These are phyloP conservation scores for Galeopsomyia nigrocyanea DNA, from an alignment of 2,888 invertebrate genomes.

Conservation along the genomic window DNA sequence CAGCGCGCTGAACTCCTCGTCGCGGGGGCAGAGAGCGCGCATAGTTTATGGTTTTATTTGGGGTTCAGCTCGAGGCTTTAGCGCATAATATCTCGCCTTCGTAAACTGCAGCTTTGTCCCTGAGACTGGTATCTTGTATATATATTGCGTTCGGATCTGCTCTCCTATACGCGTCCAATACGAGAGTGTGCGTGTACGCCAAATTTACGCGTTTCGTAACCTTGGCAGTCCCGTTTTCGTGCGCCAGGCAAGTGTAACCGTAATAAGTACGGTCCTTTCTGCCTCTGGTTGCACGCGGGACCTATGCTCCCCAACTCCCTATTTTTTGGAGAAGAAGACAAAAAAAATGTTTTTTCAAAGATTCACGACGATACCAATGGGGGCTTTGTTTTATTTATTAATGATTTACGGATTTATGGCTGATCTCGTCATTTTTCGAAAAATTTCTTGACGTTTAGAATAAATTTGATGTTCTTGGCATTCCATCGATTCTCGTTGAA, in stretches of 20 bases:
- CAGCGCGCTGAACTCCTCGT: not conserved
- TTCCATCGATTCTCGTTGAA: too few species aligned
- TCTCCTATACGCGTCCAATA: not conserved
- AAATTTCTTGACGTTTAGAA: too few species aligned
- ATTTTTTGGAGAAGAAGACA: constrained; percentile 32
- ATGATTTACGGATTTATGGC: too few species aligned
- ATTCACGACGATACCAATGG: too few species aligned
- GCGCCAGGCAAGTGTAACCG: constrained; percentile 43
- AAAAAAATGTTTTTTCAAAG: too few species aligned
- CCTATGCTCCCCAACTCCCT: not conserved
- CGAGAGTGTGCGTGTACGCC: constrained; percentile 25
- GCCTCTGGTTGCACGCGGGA: constrained; percentile 19
- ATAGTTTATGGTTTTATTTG: constrained; percentile 65
- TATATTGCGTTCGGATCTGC: constrained; percentile 53
- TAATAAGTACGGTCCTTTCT: constrained; percentile 46
- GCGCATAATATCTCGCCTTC: constrained; percentile 58
- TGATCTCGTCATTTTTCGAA: too few species aligned
- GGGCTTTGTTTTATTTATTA: too few species aligned
- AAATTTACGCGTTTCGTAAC: constrained; percentile 32
- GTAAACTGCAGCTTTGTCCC: constrained; percentile 63
- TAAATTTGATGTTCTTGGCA: too few species aligned
- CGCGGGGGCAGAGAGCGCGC: constrained; percentile 25
- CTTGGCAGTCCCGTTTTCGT: constrained; percentile 37
- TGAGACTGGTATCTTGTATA: constrained; percentile 60
- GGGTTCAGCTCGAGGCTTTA: constrained; percentile 53